phyloP scores from a whole-genome alignment of 1,140 invertebrate species.

The Luehdorfia chinensis region DNA sequence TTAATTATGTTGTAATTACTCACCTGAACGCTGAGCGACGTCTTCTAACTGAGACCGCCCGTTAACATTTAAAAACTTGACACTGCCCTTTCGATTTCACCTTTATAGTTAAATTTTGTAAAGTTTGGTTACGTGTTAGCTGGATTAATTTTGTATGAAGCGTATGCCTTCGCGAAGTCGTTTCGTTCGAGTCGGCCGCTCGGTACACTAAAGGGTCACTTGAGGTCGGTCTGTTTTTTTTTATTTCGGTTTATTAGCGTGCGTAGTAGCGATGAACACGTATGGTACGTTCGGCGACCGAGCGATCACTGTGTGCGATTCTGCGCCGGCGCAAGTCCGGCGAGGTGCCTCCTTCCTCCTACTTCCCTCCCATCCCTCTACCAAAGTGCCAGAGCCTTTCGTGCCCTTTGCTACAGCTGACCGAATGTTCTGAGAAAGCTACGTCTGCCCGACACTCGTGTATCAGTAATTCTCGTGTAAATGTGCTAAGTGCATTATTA shows the following conservation, averaged over 20 bases:
- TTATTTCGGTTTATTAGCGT: conserved; percentile 28
- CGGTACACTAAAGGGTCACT: conserved; percentile 56
- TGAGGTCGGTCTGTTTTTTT: conserved; percentile 47
- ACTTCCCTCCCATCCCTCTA: conserved; percentile 25
- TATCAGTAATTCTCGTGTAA: too few relatives aligned
- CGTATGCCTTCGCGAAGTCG: conserved; percentile 55
- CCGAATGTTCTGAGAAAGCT: conserved; percentile 38
- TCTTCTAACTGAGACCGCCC: conserved; percentile 26
- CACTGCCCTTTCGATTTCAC: conserved; percentile 30
- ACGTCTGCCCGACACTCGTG: conserved; percentile 24
- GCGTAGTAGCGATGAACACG: conserved; percentile 25
- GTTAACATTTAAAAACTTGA: conserved; percentile 49
- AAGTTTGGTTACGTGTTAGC: background rate
- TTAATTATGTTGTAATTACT: conserved; percentile 24
- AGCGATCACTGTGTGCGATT: conserved; percentile 47
- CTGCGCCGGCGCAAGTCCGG: conserved; percentile 35
- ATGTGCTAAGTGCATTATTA: too few relatives aligned
- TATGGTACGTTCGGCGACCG: conserved; percentile 45
- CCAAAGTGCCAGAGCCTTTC: conserved; percentile 42
- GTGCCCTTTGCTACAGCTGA: conserved; percentile 34
- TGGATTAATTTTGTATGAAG: too few relatives aligned
- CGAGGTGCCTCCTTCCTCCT: conserved; percentile 7
- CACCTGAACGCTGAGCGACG: conserved; percentile 42
- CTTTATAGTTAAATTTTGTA: conserved; percentile 36
- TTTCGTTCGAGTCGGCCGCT: conserved; percentile 54